A percentile compares a stretch with the other conserved stretches of the same genome.
Evolutionary conservation across 2,888 invertebrate species (phyloP).

Genomic region (Drosophila eohydei): DNA sequence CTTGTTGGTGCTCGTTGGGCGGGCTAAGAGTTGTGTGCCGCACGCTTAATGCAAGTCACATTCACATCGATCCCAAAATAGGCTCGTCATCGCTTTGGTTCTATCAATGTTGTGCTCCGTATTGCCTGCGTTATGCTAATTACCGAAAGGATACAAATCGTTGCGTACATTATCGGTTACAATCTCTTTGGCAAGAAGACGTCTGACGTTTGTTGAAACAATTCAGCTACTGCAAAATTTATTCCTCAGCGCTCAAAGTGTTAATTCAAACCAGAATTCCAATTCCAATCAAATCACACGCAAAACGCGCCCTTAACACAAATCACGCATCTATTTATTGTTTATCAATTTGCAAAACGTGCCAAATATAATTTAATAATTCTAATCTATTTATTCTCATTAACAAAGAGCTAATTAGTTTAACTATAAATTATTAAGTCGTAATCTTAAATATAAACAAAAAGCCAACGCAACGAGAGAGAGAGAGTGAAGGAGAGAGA

Average conservation of each 20-base stretch:
- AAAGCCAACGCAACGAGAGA: conserved; percentile 23
- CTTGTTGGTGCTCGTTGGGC: conserved; percentile 3
- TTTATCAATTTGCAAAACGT: conserved; percentile 76
- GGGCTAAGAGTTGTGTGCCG: conserved; percentile 5
- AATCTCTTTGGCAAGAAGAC: conserved; percentile 83
- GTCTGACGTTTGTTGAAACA: conserved; percentile 52
- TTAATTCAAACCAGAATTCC: conserved; percentile 22
- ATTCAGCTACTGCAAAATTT: conserved; percentile 31
- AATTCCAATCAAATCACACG: conserved; percentile 25
- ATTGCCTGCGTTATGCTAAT: conserved; percentile 83
- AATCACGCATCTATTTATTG: conserved; percentile 47
- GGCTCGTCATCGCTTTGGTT: conserved; percentile 62
- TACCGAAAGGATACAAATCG: conserved; percentile 83
- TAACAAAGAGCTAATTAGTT: conserved; percentile 79
- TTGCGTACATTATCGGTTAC: conserved; percentile 83
- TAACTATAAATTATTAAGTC: conserved; percentile 75
- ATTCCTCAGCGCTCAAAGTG: conserved; percentile 54
- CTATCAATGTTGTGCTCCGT: conserved; percentile 74
- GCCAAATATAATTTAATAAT: conserved; percentile 76
- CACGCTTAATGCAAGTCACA: not conserved
- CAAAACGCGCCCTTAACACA: conserved; percentile 5
- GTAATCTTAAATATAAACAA: conserved; percentile 66
- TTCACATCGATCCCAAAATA: conserved; percentile 60
- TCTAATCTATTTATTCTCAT: conserved; percentile 72
- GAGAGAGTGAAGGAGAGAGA: conserved; percentile 7